Evolutionary conservation across 2,113 vertebrate species (phyloP), one percentile per base, ranked within the genome.

Genomic region (Vanacampus margaritifer): DNA sequence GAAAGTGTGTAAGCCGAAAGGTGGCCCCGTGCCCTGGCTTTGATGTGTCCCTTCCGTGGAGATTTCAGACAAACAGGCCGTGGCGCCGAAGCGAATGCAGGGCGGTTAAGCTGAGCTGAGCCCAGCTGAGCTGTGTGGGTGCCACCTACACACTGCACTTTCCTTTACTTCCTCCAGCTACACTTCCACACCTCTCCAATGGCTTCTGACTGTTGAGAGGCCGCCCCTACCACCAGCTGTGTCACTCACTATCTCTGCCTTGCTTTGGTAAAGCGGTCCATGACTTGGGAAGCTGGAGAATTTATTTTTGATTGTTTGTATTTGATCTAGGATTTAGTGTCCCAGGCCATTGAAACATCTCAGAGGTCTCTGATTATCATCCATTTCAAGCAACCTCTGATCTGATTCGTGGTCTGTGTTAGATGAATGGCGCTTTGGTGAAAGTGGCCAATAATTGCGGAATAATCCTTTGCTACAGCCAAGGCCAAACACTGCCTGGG

Each of bases 41-140:
- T 91, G 82, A 91, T 91, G 83, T 83, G 80, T 89, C 85, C 87
- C 87, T 85, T 89, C 79, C 80, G 81, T 21, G 67, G 83, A 88
- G 80, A 80, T 79, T 85, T 81, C 84, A 81, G 68, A 87, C 79
- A 82, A 79, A 75, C 69, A 73, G 73, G 80, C 71, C 65, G 68
- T 48, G 76, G 81, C 84, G 75, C 82, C 65, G 64, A 41, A 76
- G 76, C 75, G 81, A 86, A 87, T 67, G 74, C 74, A 37, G 28
- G 64, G 59, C 59, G 3, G 71, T 73, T 75, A 65, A 82, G 79
- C 82, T 71, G 74, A 69, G 78, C 72, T 61, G 65, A 72, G 57
- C 60, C 32, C n/a, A 2, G 60, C 67, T 69, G 79, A 76, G 73
- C 69, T 81, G 82, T 71, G 86, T 86, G 81, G 83, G 79, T 66